Percentiles rank a stretch among this genome's conserved stretches.
These are phyloP conservation scores for Fragum whitleyi DNA, from an alignment of 2,888 invertebrate species.

Conservation along the genomic window DNA sequence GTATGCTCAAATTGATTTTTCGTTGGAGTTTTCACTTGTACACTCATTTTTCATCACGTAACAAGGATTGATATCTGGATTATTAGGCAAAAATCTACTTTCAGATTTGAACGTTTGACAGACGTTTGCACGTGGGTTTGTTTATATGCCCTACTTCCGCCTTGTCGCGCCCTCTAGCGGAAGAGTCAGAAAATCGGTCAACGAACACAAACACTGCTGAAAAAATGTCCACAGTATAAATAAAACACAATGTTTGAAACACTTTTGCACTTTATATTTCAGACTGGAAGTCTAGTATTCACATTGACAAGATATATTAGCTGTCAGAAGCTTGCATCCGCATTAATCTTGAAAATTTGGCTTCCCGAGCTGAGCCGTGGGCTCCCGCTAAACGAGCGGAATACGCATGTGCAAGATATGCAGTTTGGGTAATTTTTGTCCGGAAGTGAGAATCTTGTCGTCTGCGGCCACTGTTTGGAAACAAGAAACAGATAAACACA, in stretches of 20 bases:
- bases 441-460: conserved; percentile 64
- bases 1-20: conserved; percentile 75
- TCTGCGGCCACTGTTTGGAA: conserved; percentile 49
- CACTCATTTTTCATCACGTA: conserved; percentile 73
- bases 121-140: conserved; percentile 14
- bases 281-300: background rate
- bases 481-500: too few relatives aligned
- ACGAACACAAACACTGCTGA: background rate
- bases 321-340: conserved; percentile 10
- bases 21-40: conserved; percentile 80
- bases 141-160: conserved; percentile 31
- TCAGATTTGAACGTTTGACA: background rate
- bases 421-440: conserved; percentile 55
- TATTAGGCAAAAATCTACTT: background rate
- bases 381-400: conserved; percentile 1
- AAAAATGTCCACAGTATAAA: background rate
- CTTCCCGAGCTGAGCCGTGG: background rate
- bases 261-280: background rate
- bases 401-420: conserved; percentile 52
- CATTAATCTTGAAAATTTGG: conserved; percentile 1
- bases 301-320: background rate
- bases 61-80: too few relatives aligned
- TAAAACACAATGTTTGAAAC: background rate
- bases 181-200: conserved; percentile 21
- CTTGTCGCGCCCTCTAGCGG: conserved; percentile 22